Conservation (phyloP, 2,113 vertebrate species). For the Pteronura brasiliensis region DNA sequence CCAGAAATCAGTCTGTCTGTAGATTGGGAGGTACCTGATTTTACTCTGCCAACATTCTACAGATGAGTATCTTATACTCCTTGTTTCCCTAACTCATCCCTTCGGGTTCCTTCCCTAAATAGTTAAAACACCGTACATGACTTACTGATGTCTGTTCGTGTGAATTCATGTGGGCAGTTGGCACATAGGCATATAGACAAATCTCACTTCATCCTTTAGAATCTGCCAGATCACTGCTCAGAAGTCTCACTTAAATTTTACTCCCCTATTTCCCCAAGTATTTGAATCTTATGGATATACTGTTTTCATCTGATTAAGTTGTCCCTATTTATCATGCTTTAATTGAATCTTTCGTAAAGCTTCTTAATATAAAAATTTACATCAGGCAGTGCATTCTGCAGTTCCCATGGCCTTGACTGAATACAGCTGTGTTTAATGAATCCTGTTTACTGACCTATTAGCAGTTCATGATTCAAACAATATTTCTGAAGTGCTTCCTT, state of each 20-base stretch:
- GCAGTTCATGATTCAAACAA: neutral
- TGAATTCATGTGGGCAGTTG: neutral
- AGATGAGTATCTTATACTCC: fast-evolving
- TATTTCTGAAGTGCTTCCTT: neutral
- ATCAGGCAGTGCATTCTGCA: neutral
- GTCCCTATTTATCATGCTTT: neutral
- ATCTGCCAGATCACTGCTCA: neutral
- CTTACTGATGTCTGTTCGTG: neutral
- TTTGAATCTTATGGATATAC: neutral
- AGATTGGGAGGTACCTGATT: neutral
- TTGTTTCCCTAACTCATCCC: neutral
- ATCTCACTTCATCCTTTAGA: neutral
- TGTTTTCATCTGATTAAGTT: neutral
- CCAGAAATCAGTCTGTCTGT: neutral
- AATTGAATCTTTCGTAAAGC: neutral
- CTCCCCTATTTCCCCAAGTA: neutral
- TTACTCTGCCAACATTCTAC: neutral
- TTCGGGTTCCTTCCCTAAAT: neutral
- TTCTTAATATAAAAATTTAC: neutral
- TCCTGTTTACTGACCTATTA: conserved; percentile 22
- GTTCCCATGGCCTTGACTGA: neutral
- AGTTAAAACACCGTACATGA: fast-evolving
- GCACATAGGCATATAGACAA: neutral
- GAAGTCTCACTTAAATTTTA: neutral
- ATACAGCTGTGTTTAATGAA: conserved; percentile 2